These are phyloP conservation scores for Sternotherus odoratus DNA, from an alignment of 2,797 vertebrate species.

Conservation along the genomic window DNA sequence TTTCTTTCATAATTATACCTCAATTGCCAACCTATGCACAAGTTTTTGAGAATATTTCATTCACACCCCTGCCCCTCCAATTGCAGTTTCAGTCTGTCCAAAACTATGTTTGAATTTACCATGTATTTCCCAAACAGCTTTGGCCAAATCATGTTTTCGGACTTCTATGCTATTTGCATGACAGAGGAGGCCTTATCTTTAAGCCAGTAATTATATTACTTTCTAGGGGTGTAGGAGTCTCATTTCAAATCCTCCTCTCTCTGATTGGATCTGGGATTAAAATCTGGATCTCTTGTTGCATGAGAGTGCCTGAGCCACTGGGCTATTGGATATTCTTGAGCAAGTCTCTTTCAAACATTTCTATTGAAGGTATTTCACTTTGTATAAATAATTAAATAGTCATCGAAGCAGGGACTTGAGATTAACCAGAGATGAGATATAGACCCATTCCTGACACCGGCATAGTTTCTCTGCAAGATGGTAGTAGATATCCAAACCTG, in stretches of 20 bases:
- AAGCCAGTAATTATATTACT: neutral
- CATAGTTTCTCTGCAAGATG: neutral
- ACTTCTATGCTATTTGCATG: neutral
- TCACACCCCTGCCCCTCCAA: neutral
- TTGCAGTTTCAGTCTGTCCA: neutral
- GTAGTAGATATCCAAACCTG: fast-evolving
- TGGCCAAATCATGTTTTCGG: neutral
- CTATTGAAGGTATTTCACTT: neutral
- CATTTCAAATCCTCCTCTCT: too few species aligned
- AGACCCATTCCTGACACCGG: neutral
- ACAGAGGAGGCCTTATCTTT: neutral
- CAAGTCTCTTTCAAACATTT: neutral
- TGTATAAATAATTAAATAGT: neutral
- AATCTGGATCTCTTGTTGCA: neutral
- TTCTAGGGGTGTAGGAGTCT: neutral
- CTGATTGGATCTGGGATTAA: neutral
- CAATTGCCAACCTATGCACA: neutral
- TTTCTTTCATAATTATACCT: too few species aligned
- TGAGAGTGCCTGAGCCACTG: neutral
- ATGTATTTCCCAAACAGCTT: neutral
- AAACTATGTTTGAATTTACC: neutral
- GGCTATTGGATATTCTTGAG: neutral
- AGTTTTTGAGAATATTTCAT: neutral
- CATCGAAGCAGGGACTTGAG: neutral
- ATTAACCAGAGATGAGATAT: neutral